Evolutionary conservation across 2,888 invertebrate genomes (phyloP), one percentile per base, ranked within the genome.

Genomic region (Eupithecia insigniata): DNA sequence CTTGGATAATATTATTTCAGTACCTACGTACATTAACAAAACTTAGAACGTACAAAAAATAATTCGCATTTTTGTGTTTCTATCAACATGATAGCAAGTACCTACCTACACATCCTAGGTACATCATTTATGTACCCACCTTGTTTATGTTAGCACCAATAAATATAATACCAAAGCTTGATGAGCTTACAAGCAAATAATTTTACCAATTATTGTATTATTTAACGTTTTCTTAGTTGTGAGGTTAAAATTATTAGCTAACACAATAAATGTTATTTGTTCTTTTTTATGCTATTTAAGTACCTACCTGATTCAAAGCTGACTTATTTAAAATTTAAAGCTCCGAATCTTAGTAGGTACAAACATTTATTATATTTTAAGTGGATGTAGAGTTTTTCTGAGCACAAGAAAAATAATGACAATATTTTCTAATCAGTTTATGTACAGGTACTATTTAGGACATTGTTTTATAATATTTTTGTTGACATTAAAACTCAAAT

Each of bases 131-230:
- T n/a, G n/a, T n/a, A n/a, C n/a, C n/a, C n/a, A n/a, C n/a, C n/a
- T n/a, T n/a, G 6, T 46, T n/a, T 22, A 22, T 22, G n/a, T 51
- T 72, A 67, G 69, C 66, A 36, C 12, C 22, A 39, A 22, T 10
- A 51, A 51, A 10, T 26, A 61, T 16, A 32, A 34, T 66, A 66
- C 71, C 62, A 77, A 72, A 68, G 70, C 78, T 78, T 79, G 74
- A 79, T 71, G 77, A 82, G 72, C 72, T 76, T 77, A 30, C 18
- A 60, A 60, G 60, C 60, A 30, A 60, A n/a, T 22, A 18, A 43
- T 18, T 43, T 43, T 43, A 43, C 12, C 16, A 28, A 22, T 10
- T 10, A 3, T 58, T 58, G 8, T 28, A 58, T 58, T 28, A 30
- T 60, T 30, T 12, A 55, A 7, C n/a, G n/a, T 51, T n/a, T 46